Evolutionary conservation across 1,140 invertebrate genomes (phyloP).

Genomic region (Adelges cooleyi): DNA sequence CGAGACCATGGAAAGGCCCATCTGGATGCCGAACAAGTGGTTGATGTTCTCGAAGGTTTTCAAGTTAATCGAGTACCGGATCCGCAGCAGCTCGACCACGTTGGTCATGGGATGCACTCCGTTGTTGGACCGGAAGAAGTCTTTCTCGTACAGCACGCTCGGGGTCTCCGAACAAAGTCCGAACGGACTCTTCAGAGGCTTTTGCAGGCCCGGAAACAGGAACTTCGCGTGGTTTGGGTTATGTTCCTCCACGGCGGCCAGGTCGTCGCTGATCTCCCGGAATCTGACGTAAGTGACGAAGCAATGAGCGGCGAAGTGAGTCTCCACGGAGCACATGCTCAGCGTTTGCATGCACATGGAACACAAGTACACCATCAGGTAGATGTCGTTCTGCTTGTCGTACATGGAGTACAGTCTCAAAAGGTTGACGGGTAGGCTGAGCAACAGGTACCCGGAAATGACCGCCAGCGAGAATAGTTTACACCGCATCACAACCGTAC

Average conservation of each 20-base stretch:
- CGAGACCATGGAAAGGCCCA: not conserved
- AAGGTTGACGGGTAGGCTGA: not conserved
- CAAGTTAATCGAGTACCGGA: not conserved
- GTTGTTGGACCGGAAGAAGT: not conserved
- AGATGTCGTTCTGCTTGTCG: not conserved
- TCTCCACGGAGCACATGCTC: slow-evolving; percentile 4
- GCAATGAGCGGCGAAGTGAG: not conserved
- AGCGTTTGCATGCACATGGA: slow-evolving; percentile 1
- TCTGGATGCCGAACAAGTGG: not conserved
- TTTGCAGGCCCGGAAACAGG: not conserved
- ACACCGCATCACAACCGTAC: not conserved
- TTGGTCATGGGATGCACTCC: not conserved
- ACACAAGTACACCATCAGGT: not conserved
- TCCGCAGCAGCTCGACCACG: not conserved
- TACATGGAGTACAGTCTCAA: not conserved
- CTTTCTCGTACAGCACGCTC: not conserved
- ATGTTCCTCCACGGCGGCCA: not conserved
- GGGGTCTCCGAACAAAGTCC: not conserved
- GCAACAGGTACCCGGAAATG: not conserved
- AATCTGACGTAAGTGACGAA: not conserved
- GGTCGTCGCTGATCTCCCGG: not conserved
- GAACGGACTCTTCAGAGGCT: not conserved
- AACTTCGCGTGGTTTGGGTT: not conserved
- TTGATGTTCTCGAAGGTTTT: not conserved
- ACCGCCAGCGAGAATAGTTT: not conserved